These are phyloP conservation scores for Platichthys stellatus DNA, from an alignment of 2,113 vertebrate genomes.

Conservation along the genomic window DNA sequence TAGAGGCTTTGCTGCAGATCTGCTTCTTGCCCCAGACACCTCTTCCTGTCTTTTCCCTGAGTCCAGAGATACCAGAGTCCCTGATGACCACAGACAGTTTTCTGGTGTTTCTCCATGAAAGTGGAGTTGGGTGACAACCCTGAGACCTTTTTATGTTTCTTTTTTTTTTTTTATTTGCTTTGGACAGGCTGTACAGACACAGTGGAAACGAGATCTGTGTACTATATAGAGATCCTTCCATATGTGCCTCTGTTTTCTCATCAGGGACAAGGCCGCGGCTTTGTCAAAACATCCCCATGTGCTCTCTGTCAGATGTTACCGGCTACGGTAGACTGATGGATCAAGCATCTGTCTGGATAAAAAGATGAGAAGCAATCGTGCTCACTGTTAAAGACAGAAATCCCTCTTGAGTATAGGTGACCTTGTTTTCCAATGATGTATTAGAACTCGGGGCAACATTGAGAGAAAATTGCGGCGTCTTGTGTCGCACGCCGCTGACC, in stretches of 20 bases:
- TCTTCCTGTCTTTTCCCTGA: constrained; percentile 29
- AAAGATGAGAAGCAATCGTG: constrained; percentile 59
- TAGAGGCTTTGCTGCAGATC: constrained; percentile 28
- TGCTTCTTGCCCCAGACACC: constrained; percentile 60
- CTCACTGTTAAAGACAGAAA: constrained; percentile 57
- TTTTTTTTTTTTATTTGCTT: constrained; percentile 21
- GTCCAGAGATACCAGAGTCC: constrained; percentile 8
- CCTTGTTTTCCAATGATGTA: constrained; percentile 66
- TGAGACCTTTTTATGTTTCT: constrained; percentile 29
- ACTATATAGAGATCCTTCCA: constrained; percentile 42
- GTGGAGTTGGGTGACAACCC: constrained; percentile 33
- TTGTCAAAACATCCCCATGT: constrained; percentile 61
- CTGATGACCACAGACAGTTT: constrained; percentile 20
- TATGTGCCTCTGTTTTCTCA: constrained; percentile 56
- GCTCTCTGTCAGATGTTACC: constrained; percentile 60
- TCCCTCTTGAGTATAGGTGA: constrained; percentile 68
- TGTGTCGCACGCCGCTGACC: constrained; percentile 62
- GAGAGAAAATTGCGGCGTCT: constrained; percentile 49
- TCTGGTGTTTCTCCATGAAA: constrained; percentile 55
- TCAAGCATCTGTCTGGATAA: constrained; percentile 68
- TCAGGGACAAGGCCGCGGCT: constrained; percentile 50
- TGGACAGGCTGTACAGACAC: constrained; percentile 17
- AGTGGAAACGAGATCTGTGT: constrained; percentile 40
- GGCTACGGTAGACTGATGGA: constrained; percentile 58
- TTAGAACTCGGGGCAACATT: constrained; percentile 66